A percentile compares a stretch with the other conserved stretches of the same genome.
phyloP scores from a whole-genome alignment of 2,113 vertebrate genomes.

The Antechinus flavipes region DNA sequence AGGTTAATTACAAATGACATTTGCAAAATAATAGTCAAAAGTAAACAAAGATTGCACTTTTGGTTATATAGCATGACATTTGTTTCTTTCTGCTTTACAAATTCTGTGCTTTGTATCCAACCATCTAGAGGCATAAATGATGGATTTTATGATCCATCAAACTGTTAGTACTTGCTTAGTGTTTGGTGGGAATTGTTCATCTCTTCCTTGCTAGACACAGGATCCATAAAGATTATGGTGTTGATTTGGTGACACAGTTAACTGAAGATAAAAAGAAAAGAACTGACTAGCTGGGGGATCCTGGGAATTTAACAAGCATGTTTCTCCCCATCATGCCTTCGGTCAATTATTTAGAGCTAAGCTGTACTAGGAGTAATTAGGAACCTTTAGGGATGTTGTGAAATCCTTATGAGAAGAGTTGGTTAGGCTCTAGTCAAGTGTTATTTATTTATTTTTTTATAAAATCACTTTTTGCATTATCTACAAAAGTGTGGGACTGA shows the following conservation, averaged over 20 bases:
- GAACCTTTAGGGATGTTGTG: conserved; percentile 50
- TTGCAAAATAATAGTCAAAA: conserved; percentile 3
- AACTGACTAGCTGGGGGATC: neutral
- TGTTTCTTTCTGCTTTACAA: neutral
- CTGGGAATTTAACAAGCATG: neutral
- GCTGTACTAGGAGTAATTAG: conserved; percentile 44
- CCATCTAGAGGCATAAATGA: neutral
- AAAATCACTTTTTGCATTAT: conserved; percentile 44
- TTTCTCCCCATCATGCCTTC: neutral
- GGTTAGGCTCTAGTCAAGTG: conserved; percentile 41
- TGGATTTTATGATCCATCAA: conserved; percentile 24
- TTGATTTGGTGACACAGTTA: conserved; percentile 9
- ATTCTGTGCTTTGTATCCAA: neutral
- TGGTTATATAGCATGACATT: neutral
- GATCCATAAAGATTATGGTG: neutral
- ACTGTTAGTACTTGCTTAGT: conserved; percentile 19
- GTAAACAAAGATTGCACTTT: conserved; percentile 1
- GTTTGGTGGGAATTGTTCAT: conserved; percentile 14
- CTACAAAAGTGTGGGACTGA: conserved; percentile 46
- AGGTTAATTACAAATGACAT: neutral
- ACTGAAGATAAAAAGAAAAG: neutral
- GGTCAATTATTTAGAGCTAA: neutral
- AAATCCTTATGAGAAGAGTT: fast-evolving
- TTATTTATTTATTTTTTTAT: conserved; percentile 40
- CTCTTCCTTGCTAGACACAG: neutral